Conservation (phyloP, 2,888 invertebrate genomes). For the Agrilus cyanescens region DNA sequence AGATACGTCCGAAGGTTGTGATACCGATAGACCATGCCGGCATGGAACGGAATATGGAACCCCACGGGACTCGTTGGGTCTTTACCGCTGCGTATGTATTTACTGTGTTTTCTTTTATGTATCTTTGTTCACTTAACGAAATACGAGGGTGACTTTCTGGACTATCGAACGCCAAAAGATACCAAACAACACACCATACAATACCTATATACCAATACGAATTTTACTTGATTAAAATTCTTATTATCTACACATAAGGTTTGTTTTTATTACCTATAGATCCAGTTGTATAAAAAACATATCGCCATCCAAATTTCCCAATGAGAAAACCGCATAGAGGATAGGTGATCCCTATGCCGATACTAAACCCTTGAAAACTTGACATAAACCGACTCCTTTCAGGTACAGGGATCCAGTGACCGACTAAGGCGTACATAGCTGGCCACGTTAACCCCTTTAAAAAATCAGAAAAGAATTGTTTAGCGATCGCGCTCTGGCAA, state of each 20-base stretch:
- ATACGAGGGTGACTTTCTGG: slow-evolving; percentile 58
- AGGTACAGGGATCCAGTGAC: slow-evolving; percentile 59
- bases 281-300: slow-evolving; percentile 60
- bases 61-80: slow-evolving; percentile 50
- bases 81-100: slow-evolving; percentile 39
- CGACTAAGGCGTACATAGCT: slow-evolving; percentile 63
- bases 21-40: slow-evolving; percentile 61
- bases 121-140: slow-evolving; percentile 48
- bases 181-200: slow-evolving; percentile 57
- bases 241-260: too few species aligned
- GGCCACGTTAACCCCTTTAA: slow-evolving; percentile 59
- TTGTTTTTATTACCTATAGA: slow-evolving; percentile 38
- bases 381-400: slow-evolving; percentile 65
- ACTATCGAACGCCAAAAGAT: slow-evolving; percentile 53
- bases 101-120: slow-evolving; percentile 48
- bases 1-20: slow-evolving; percentile 63
- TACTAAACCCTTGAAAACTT: slow-evolving; percentile 64
- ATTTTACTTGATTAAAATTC: not conserved
- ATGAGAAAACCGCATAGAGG: slow-evolving; percentile 59
- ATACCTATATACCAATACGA: slow-evolving; percentile 23
- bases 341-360: slow-evolving; percentile 61
- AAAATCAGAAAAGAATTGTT: slow-evolving; percentile 8
- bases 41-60: slow-evolving; percentile 47
- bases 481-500: not conserved
- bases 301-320: slow-evolving; percentile 53